Base-by-base conservation (phyloP, 2,888 invertebrate species). In the Mylabris sibirica region DNA sequence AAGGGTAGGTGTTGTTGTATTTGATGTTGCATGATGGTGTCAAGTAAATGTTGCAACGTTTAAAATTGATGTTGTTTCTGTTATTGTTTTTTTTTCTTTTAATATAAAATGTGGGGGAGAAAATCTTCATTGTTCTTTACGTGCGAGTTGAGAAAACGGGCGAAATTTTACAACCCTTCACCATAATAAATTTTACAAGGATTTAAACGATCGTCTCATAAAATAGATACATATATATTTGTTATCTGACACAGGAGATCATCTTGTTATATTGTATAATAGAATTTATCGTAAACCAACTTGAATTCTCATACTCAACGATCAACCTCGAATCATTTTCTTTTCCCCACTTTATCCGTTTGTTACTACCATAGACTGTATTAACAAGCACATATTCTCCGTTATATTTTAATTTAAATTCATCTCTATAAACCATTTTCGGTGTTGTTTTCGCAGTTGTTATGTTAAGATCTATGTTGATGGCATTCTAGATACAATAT, bases 21-120 rank as follows among this genome's bases (percentile, higher is more conserved):
- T 76, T 67, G 69, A 64, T 76, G 75, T 78, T 71, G 76, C 76
- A 76, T 75, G 75, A 20, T 34, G 65, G 20, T 49, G 49, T 20
- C 20, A 22, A 49, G 11, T 49, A 20, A 49, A 22, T 20, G 49
- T 49, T 20, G 20, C 2, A 20, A 49, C 49, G 20, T 49, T 20
- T 4, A 49, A 20, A 20, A 49, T 49, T 2, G 20, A 49, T 49
- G 49, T 49, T 49, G 49, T 44, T 38, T 11, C 14, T 44, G 44
- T 44, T 44, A 8, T 44, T 44, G 14, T 38, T 38, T 38, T n/a
- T n/a, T n/a, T n/a, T n/a, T n/a, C n/a, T n/a, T n/a, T n/a, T n/a
- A n/a, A n/a, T n/a, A n/a, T n/a, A n/a, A n/a, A 38, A 8, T 4
- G 4, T 30, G 30, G 30, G 3, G 38, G 38, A 14, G n/a, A 5